Base-by-base conservation (phyloP, 2,113 vertebrate species). In the Turdus rufiventris region DNA sequence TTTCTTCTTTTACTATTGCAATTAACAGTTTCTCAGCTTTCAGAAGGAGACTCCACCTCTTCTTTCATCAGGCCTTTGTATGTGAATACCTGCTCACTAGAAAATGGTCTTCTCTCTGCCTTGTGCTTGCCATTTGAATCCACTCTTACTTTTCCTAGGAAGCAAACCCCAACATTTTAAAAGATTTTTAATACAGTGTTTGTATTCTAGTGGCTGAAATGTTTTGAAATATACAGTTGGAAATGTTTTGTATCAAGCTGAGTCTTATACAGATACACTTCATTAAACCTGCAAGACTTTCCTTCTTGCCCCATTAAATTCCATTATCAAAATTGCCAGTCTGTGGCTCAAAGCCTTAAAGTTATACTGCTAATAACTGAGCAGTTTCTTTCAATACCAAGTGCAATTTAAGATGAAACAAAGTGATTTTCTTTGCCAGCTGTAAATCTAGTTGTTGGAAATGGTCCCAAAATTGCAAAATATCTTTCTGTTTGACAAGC, bases 271-370 rank as follows among this genome's bases (percentile, higher is more conserved):
- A 93, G 93, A 96, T 73, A 91, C 76, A 95, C 96, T 96, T 96
- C 94, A 97, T 97, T 97, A 97, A 96, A 97, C 68, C 73, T 86
- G 66, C 51, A 89, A 96, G 77, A 67, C 58, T 95, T 97, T 79
- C 36, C 40, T 97, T 97, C 94, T 97, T 82, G 94, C 71, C 24
- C 57, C 94, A 95, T 97, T 97, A 97, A 96, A 94, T 96, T 96
- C 88, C 79, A 92, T 97, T 97, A 97, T 95, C 88, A 96, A 96
- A 98, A 97, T 94, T 96, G 89, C 54, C 53, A 57, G 54, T 85
- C 40, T 58, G 70, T 97, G 84, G 58, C 60, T 96, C 95, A 93
- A 94, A 94, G 74, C 66, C 88, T 97, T 94, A 85, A 97, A 97
- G 74, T 97, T 93, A 33, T 77, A 75, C 62, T 60, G 61, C 60